Percentiles rank a stretch among this genome's conserved stretches.
Evolutionary conservation across 2,888 invertebrate genomes (phyloP).

Genomic region (Epirrhoe alternata): DNA sequence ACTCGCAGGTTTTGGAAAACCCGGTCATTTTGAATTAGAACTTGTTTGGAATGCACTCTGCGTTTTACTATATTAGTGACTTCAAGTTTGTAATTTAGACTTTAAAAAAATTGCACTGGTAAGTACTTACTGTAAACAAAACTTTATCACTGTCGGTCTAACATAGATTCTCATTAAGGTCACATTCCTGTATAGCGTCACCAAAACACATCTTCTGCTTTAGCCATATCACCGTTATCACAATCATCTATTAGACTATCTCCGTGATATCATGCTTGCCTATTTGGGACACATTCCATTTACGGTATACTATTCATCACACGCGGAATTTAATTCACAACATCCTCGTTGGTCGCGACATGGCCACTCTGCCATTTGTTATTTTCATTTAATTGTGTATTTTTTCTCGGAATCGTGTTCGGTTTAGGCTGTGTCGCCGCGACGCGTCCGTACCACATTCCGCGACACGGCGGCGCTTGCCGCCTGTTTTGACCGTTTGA

Average conservation of each 20-base stretch:
- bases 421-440: constrained; percentile 63
- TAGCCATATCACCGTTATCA: constrained; percentile 21
- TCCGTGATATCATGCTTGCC: constrained; percentile 26
- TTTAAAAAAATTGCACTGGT: not conserved
- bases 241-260: constrained; percentile 22
- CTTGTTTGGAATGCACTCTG: constrained; percentile 2
- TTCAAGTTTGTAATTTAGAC: not conserved
- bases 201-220: constrained; percentile 11
- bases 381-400: constrained; percentile 56
- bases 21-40: constrained; percentile 14
- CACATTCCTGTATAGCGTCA: constrained; percentile 27
- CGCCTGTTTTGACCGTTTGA: constrained; percentile 63
- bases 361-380: constrained; percentile 56
- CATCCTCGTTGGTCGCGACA: constrained; percentile 42
- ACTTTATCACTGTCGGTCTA: constrained; percentile 9
- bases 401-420: constrained; percentile 67
- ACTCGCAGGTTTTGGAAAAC: constrained; percentile 13
- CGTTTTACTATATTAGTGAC: not conserved
- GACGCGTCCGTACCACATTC: constrained; percentile 74
- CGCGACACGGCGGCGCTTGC: constrained; percentile 75
- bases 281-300: constrained; percentile 34
- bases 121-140: constrained; percentile 19
- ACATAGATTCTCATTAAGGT: constrained; percentile 26
- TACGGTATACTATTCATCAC: constrained; percentile 38
- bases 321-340: constrained; percentile 35